phyloP scores from a whole-genome alignment of 2,113 vertebrate genomes.

The Corythaixoides concolor region DNA sequence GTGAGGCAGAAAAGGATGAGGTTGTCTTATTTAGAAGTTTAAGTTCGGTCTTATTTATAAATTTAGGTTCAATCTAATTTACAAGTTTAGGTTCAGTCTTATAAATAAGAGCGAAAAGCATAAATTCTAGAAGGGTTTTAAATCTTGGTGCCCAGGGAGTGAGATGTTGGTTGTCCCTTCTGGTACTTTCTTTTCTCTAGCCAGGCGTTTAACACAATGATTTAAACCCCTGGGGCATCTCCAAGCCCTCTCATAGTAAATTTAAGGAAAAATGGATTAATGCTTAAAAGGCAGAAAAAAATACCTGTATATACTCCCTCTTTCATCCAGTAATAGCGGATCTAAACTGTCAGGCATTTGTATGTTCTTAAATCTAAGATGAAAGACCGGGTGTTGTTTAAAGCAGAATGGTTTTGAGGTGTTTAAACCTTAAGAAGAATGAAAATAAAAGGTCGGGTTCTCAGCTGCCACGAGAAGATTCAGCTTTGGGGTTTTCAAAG shows the following conservation, averaged over 20 bases:
- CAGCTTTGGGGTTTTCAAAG: background rate
- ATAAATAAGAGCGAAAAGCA: background rate
- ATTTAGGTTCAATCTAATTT: background rate
- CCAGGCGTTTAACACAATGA: background rate
- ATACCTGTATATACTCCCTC: background rate
- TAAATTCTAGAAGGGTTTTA: background rate
- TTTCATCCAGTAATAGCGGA: background rate
- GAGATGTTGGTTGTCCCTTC: background rate
- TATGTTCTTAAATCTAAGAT: background rate
- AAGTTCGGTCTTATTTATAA: background rate
- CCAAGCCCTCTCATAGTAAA: background rate
- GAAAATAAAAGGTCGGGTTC: background rate
- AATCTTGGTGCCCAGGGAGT: background rate
- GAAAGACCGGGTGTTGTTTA: accelerated
- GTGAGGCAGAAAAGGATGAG: background rate
- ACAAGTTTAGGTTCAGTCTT: background rate
- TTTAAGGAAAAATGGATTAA: background rate
- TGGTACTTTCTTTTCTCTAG: background rate
- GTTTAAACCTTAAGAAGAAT: background rate
- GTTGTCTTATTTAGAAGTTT: background rate
- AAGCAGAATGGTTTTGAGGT: background rate
- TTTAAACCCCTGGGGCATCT: background rate
- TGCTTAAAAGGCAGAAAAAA: background rate
- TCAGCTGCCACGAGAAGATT: background rate
- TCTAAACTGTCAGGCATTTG: background rate